Percentiles rank a stretch among this genome's conserved stretches.
Conservation (phyloP, 2,113 vertebrate species). For the Procavia capensis region DNA sequence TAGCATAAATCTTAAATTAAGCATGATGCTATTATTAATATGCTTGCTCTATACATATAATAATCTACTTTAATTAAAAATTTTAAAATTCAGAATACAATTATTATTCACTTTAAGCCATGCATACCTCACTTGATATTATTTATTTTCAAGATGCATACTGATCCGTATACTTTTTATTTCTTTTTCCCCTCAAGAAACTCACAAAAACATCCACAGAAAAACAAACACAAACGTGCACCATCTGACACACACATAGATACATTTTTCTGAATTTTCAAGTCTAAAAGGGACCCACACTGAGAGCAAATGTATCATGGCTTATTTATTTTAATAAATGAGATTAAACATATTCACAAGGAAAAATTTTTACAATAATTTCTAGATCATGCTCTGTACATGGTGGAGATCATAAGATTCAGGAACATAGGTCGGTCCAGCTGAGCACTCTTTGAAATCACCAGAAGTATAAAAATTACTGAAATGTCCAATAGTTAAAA, state of each 20-base stretch:
- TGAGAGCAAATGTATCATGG: not conserved
- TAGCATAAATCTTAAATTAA: not conserved
- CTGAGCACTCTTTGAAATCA: not conserved
- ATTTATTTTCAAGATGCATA: not conserved
- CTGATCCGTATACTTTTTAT: not conserved
- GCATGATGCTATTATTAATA: not conserved
- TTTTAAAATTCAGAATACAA: not conserved
- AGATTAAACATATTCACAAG: not conserved
- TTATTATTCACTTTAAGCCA: not conserved
- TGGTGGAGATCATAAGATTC: not conserved
- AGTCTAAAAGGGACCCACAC: not conserved
- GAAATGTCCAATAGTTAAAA: not conserved
- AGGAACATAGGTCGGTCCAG: not conserved
- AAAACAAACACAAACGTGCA: not conserved
- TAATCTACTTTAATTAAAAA: not conserved
- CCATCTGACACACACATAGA: not conserved
- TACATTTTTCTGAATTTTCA: not conserved
- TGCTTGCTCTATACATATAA: not conserved
- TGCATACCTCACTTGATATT: not conserved
- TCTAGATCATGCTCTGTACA: not conserved
- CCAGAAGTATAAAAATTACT: constrained; percentile 29
- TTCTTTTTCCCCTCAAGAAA: not conserved
- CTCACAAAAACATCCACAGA: not conserved
- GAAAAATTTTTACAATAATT: not conserved
- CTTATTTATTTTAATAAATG: not conserved